Conservation (phyloP, 1,140 invertebrate species). For the Anthonomus grandis region DNA sequence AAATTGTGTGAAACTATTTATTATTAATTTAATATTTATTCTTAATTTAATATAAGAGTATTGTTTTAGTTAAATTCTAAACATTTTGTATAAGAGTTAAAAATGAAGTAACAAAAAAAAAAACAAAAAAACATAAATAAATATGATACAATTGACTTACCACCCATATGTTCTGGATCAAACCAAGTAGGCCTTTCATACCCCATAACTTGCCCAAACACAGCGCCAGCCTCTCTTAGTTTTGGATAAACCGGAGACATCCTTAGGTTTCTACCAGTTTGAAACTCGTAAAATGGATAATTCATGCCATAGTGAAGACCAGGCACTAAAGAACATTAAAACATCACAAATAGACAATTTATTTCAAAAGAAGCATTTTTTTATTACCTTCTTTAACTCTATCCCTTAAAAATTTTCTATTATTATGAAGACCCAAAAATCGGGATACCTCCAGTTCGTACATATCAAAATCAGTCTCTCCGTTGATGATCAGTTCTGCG, state of each 20-base stretch:
- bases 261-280: conserved; percentile 84
- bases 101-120: not conserved
- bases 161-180: conserved; percentile 56
- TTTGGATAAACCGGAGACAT: conserved; percentile 96
- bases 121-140: not conserved
- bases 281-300: conserved; percentile 83
- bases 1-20: too few relatives aligned
- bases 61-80: too few relatives aligned
- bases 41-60: too few relatives aligned
- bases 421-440: conserved; percentile 94
- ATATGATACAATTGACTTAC: conserved; percentile 43
- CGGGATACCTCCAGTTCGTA: conserved; percentile 89
- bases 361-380: not conserved
- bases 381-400: conserved; percentile 74
- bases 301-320: conserved; percentile 80
- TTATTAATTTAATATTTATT: too few relatives aligned
- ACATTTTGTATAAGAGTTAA: not conserved
- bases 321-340: conserved; percentile 58
- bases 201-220: conserved; percentile 97
- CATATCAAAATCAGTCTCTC: conserved; percentile 78
- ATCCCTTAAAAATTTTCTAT: conserved; percentile 89
- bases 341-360: not conserved
- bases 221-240: conserved; percentile 86
- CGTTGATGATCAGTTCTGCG: conserved; percentile 85
- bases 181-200: conserved; percentile 97